Evolutionary conservation across 2,888 invertebrate genomes (phyloP), one percentile per base, ranked within the genome.

Genomic region (Pristionchus entomophagus): DNA sequence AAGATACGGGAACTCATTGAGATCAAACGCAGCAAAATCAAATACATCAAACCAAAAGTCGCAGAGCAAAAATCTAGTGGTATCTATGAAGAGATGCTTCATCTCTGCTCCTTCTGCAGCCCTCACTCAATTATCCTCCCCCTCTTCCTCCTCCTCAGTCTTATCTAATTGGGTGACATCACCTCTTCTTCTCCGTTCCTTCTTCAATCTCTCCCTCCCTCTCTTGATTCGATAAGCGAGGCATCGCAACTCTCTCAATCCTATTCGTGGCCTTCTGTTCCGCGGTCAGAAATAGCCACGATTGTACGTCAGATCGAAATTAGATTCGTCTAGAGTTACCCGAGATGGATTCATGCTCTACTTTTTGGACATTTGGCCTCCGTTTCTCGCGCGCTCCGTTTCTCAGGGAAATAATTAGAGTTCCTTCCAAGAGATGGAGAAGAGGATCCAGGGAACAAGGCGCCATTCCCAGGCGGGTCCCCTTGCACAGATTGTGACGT

Each of bases 101-200:
- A 22, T 19, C 51, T 51, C 51, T 51, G 51, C 51, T 51, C 19
- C 51, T 51, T n/a, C n/a, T n/a, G n/a, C n/a, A n/a, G n/a, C n/a
- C n/a, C n/a, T n/a, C n/a, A 69, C 65, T 69, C 65, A 69, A 69
- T 69, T 69, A 69, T 69, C 65, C n/a, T n/a, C n/a, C 65, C 22
- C 65, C 65, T 38, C 65, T 35, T 65, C 65, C 38, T 26, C 26
- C 65, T 38, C 38, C 65, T 29, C 38, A 19, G 32, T 38, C 65
- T 38, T 35, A 69, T 69, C 65, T 38, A 14, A 38, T 69, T 69
- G 38, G 35, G 65, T 69, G 65, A 69, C 65, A 69, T 69, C 65
- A 69, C 22, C 65, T 19, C n/a, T 17, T 38, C n/a, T 65, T 35
- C 62, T n/a, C 6, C 38, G 38, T 38, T 69, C 38, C 19, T 35